These are phyloP conservation scores for Poeciliopsis retropinna DNA, from an alignment of 2,113 vertebrate species.

Conservation along the genomic window DNA sequence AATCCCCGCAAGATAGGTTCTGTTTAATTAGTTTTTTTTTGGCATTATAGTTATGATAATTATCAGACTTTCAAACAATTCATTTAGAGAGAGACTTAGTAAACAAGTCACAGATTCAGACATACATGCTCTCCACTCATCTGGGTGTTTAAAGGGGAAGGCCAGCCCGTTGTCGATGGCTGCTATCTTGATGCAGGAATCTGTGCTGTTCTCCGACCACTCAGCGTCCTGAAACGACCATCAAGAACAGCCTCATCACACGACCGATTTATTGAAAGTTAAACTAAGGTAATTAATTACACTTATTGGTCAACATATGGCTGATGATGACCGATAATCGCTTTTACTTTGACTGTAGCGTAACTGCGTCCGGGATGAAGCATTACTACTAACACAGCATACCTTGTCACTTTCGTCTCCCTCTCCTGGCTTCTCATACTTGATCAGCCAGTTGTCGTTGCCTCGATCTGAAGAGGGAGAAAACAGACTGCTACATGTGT, in stretches of 20 bases:
- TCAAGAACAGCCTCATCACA: not conserved
- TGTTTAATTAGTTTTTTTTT: too few relatives aligned
- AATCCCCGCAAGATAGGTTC: too few relatives aligned
- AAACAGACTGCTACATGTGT: not conserved
- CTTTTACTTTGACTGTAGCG: not conserved
- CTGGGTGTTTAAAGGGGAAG: constrained; percentile 98
- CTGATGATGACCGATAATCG: not conserved
- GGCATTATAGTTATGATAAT: too few relatives aligned
- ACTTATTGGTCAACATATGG: not conserved
- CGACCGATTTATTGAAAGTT: constrained; percentile 14
- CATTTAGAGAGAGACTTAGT: too few relatives aligned
- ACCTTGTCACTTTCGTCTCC: constrained; percentile 81
- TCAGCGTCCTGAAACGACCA: constrained; percentile 77
- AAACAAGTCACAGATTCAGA: not conserved
- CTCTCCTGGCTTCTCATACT: constrained; percentile 86
- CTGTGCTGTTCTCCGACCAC: constrained; percentile 56
- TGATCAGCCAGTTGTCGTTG: constrained; percentile 98
- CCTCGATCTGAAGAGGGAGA: constrained; percentile 86
- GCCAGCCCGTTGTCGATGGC: constrained; percentile 98
- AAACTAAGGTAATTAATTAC: not conserved
- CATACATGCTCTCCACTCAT: constrained; percentile 89
- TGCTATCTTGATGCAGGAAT: constrained; percentile 87
- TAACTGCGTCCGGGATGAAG: too few relatives aligned
- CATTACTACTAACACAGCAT: constrained; percentile 36
- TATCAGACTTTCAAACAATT: too few relatives aligned